A percentile compares a stretch with the other conserved stretches of the same genome.
These are phyloP conservation scores for Albula glossodonta DNA, from an alignment of 2,113 vertebrate genomes.

Conservation along the genomic window DNA sequence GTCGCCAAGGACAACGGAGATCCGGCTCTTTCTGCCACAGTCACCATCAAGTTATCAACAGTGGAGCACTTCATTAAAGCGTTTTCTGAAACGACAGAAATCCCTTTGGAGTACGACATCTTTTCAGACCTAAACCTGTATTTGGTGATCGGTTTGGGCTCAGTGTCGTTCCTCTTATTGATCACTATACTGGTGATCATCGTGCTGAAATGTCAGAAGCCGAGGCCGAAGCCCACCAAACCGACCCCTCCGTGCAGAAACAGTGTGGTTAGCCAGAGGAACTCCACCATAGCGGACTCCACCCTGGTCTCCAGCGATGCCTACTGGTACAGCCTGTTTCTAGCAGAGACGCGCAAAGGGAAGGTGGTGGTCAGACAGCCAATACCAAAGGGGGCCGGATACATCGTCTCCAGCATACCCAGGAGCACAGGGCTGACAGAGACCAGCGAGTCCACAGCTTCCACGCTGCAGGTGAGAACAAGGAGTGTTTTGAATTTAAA, in stretches of 20 bases:
- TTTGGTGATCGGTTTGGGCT: slow-evolving; percentile 72
- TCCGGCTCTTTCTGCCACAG: slow-evolving; percentile 75
- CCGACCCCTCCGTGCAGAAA: slow-evolving; percentile 51
- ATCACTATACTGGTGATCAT: slow-evolving; percentile 65
- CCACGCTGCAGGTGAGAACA: slow-evolving; percentile 16
- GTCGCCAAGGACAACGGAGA: slow-evolving; percentile 68
- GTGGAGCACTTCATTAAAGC: slow-evolving; percentile 74
- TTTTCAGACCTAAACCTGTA: slow-evolving; percentile 61
- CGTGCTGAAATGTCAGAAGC: slow-evolving; percentile 59
- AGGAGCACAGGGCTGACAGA: slow-evolving; percentile 18
- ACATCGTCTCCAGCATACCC: slow-evolving; percentile 32
- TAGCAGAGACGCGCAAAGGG: slow-evolving; percentile 52
- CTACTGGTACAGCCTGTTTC: slow-evolving; percentile 60
- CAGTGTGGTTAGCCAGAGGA: slow-evolving; percentile 51
- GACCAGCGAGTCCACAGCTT: slow-evolving; percentile 5
- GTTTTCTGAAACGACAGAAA: slow-evolving; percentile 75
- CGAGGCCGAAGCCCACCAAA: slow-evolving; percentile 37
- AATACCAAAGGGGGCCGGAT: slow-evolving; percentile 55
- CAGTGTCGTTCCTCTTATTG: slow-evolving; percentile 74
- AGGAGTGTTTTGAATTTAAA: background rate
- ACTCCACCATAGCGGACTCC: slow-evolving; percentile 52
- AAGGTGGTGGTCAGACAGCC: slow-evolving; percentile 52
- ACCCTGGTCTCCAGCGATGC: slow-evolving; percentile 53
- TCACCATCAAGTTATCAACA: slow-evolving; percentile 71
- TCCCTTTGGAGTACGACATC: slow-evolving; percentile 62